phyloP scores from a whole-genome alignment of 2,888 invertebrate genomes.

The Ephialtes manifestator region DNA sequence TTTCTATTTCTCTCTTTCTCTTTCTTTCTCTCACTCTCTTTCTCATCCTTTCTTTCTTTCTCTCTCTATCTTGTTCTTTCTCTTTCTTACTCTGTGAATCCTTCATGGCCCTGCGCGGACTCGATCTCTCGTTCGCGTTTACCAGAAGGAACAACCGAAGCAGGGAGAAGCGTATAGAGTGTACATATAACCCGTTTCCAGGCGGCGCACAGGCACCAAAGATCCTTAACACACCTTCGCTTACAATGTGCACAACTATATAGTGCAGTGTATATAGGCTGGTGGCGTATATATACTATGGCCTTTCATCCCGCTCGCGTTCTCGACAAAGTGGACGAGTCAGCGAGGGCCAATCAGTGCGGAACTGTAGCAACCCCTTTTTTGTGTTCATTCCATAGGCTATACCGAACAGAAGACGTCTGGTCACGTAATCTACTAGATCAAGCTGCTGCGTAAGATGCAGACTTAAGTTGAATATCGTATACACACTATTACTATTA shows the following conservation, averaged over 20 bases:
- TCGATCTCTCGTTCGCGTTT: constrained; percentile 52
- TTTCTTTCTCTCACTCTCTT: too few relatives aligned
- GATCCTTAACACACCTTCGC: constrained; percentile 59
- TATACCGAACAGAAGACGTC: constrained; percentile 19
- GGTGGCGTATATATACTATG: constrained; percentile 16
- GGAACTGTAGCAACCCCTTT: constrained; percentile 70
- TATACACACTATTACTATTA: constrained; percentile 2
- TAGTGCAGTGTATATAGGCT: constrained; percentile 24
- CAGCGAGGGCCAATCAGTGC: constrained; percentile 76
- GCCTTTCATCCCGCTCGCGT: constrained; percentile 54
- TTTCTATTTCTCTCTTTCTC: too few relatives aligned
- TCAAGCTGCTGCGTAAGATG: not conserved
- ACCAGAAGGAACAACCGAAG: constrained; percentile 60
- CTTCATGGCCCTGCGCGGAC: constrained; percentile 50
- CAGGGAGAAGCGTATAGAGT: constrained; percentile 36
- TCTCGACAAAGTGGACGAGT: constrained; percentile 73
- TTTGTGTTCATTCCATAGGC: constrained; percentile 46
- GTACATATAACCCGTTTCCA: constrained; percentile 65
- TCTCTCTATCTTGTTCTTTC: too few relatives aligned
- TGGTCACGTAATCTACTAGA: constrained; percentile 37
- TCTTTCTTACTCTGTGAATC: constrained; percentile 44
- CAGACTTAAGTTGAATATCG: constrained; percentile 6
- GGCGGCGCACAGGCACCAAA: constrained; percentile 47
- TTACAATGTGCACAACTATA: constrained; percentile 46
- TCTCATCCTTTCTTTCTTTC: too few relatives aligned